Evolutionary conservation across 2,797 vertebrate genomes (phyloP).

Genomic region (Pampus argenteus): DNA sequence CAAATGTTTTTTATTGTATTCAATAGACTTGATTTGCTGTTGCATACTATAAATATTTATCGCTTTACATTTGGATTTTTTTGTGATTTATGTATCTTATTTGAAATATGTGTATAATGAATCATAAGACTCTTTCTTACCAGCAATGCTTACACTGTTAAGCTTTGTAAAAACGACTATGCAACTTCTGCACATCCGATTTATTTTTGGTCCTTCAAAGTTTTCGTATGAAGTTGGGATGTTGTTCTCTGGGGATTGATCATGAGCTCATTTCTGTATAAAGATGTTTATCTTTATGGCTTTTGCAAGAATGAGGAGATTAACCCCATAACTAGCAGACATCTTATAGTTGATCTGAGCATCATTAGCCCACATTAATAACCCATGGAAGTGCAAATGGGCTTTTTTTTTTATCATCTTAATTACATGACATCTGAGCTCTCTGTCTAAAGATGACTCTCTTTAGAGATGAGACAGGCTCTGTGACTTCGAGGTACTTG

Average conservation of each 20-base stretch:
- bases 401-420: slow-evolving; percentile 84
- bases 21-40: background rate
- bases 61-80: background rate
- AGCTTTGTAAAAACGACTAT: slow-evolving; percentile 53
- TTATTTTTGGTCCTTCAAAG: slow-evolving; percentile 76
- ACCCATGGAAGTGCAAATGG: slow-evolving; percentile 85
- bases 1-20: slow-evolving; percentile 4
- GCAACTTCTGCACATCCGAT: slow-evolving; percentile 40
- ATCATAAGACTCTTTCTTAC: background rate
- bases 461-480: slow-evolving; percentile 73
- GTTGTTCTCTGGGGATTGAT: slow-evolving; percentile 61
- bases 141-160: background rate
- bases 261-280: slow-evolving; percentile 71
- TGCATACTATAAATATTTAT: background rate
- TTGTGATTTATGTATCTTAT: background rate
- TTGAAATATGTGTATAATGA: background rate
- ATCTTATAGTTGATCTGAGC: slow-evolving; percentile 84
- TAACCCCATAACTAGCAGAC: slow-evolving; percentile 85
- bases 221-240: slow-evolving; percentile 73
- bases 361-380: slow-evolving; percentile 88
- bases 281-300: slow-evolving; percentile 81
- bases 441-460: slow-evolving; percentile 76
- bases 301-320: slow-evolving; percentile 84
- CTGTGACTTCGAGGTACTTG: slow-evolving; percentile 73
- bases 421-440: slow-evolving; percentile 86